Evolutionary conservation across 1,140 invertebrate species (phyloP), one percentile per base, ranked within the genome.

Genomic region (Diploscapter pachys): DNA sequence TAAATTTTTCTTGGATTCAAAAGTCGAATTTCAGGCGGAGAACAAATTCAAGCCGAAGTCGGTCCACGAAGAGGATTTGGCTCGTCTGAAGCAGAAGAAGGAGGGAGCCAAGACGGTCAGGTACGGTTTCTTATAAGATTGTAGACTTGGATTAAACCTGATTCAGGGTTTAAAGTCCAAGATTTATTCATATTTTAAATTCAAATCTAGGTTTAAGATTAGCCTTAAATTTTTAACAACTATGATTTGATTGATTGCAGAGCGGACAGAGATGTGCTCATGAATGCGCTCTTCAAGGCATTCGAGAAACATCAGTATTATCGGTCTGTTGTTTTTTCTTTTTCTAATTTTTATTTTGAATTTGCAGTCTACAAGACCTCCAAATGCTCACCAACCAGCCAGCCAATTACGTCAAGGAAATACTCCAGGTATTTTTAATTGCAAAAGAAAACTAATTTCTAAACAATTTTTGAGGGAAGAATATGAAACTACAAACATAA

Each of bases 251-350:
- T 31, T 31, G 31, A 31, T 52, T 79, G 83, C 9, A 73, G 87
- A 63, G 78, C 80, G n/a, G 95, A 98, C 82, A 96, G 96, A 86
- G 94, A 98, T 81, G 91, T 92, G 79, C 95, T 99, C 5, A 89
- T 93, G 86, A 94, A 97, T 83, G 93, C 95, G 90, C 86, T 99
- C 50, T 99, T 97, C 89, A 91, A 91, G 83, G 95, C 95, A 56
- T 99, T 99, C 89, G 95, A 98, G 86, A 97, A 96, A 87, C 96
- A 99, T 91, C 96, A 98, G 85, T 99, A 97, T 89, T 98, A 99
- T 85, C 97, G 75, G 75, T 76, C 8, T 9, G 49, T 53, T 31
- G 9, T 4, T 72, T 72, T 6, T 6, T 54, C 8, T 48, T 52
- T 6, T 52, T 68, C 6, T 51, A n/a, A 8, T 50, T 6, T 53